phyloP scores from a whole-genome alignment of 2,888 invertebrate species.

The Aleiodes alternator region DNA sequence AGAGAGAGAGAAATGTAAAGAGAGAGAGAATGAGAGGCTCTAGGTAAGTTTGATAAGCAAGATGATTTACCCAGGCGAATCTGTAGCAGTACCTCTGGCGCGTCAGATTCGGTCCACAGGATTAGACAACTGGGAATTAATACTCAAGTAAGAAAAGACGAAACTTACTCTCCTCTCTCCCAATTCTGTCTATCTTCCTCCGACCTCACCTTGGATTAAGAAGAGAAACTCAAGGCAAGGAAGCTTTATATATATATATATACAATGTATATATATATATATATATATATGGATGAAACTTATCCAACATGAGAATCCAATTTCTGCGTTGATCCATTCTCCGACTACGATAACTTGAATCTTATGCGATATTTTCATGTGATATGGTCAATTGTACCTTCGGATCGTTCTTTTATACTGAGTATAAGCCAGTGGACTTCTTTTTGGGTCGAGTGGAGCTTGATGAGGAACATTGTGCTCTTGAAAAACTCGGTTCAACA shows the following conservation, averaged over 20 bases:
- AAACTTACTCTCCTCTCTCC: constrained; percentile 1
- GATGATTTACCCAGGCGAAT: constrained; percentile 51
- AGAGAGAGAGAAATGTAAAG: too few relatives aligned
- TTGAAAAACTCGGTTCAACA: not conserved
- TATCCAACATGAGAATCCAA: constrained; percentile 15
- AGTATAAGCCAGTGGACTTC: not conserved
- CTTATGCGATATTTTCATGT: constrained; percentile 17
- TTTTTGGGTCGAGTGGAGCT: constrained; percentile 14
- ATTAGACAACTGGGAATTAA: constrained; percentile 58
- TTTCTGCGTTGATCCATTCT: constrained; percentile 27
- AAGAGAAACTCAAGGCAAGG: constrained; percentile 39
- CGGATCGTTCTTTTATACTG: constrained; percentile 1
- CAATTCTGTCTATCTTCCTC: not conserved
- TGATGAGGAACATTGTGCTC: constrained; percentile 28
- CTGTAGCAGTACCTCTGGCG: constrained; percentile 26
- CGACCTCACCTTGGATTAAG: constrained; percentile 44
- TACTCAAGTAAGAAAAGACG: constrained; percentile 46
- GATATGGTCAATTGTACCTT: constrained; percentile 31
- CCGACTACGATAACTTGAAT: constrained; percentile 4
- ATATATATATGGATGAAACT: constrained; percentile 11
- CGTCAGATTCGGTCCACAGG: constrained; percentile 55
- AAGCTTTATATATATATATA: constrained; percentile 3
- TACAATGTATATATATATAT: constrained; percentile 10
- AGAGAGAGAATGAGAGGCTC: constrained; percentile 13
- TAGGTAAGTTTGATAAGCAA: constrained; percentile 63